These are phyloP conservation scores for Taurulus bubalis DNA, from an alignment of 2,113 vertebrate species.

Conservation along the genomic window DNA sequence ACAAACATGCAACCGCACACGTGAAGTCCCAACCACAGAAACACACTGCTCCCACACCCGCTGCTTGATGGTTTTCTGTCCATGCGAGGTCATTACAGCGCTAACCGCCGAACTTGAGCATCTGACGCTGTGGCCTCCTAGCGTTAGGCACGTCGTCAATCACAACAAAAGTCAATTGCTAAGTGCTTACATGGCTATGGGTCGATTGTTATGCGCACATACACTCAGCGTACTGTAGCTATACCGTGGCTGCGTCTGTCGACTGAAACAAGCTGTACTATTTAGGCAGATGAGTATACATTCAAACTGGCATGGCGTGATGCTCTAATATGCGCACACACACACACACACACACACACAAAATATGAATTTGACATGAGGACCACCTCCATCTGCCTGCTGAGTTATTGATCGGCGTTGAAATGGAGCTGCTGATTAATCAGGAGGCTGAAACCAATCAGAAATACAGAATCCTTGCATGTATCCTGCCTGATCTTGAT, in stretches of 20 bases:
- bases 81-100: slow-evolving; percentile 26
- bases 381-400: slow-evolving; percentile 26
- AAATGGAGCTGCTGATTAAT: slow-evolving; percentile 46
- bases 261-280: neutral
- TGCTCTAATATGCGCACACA: too few species aligned
- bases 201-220: slow-evolving; percentile 1
- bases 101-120: slow-evolving; percentile 22
- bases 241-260: neutral
- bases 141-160: slow-evolving; percentile 28
- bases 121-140: slow-evolving; percentile 10
- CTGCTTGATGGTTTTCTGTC: slow-evolving; percentile 23
- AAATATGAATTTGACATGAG: slow-evolving; percentile 5
- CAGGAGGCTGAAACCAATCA: slow-evolving; percentile 43
- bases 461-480: neutral
- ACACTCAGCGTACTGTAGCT: too few species aligned
- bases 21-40: neutral
- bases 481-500: neutral
- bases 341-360: neutral
- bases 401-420: slow-evolving; percentile 41
- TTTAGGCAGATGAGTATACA: neutral
- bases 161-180: slow-evolving; percentile 35
- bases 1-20: neutral
- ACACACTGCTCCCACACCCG: neutral
- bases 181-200: slow-evolving; percentile 32
- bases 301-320: neutral